A percentile compares a stretch with the other conserved stretches of the same genome.
These are phyloP conservation scores for Xylota segnis DNA, from an alignment of 2,888 invertebrate genomes.

Conservation along the genomic window DNA sequence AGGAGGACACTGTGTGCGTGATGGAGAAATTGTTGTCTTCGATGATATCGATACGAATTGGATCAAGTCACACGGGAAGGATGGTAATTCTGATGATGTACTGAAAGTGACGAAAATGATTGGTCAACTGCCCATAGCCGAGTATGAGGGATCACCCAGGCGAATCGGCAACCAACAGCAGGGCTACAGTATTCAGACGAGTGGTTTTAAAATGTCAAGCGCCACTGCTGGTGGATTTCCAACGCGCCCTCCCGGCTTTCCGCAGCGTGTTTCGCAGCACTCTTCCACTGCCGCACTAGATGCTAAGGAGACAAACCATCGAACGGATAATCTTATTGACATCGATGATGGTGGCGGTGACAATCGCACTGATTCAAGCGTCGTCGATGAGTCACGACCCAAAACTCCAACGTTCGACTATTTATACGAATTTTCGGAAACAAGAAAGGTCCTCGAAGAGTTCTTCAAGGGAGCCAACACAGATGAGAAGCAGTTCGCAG, in stretches of 20 bases:
- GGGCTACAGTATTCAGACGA: conserved; percentile 50
- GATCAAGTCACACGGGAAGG: conserved; percentile 80
- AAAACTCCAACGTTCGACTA: conserved; percentile 91
- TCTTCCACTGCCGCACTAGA: conserved; percentile 52
- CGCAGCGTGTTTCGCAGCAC: conserved; percentile 86
- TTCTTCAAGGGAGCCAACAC: conserved; percentile 93
- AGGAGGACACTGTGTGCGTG: conserved; percentile 86
- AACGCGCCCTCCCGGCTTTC: conserved; percentile 93
- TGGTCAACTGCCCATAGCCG: conserved; percentile 90
- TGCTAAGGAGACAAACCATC: conserved; percentile 52
- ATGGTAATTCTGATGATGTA: conserved; percentile 81
- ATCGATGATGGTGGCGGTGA: conserved; percentile 77
- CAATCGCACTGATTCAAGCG: conserved; percentile 53
- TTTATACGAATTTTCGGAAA: conserved; percentile 96
- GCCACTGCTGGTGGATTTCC: conserved; percentile 86
- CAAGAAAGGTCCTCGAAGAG: conserved; percentile 95
- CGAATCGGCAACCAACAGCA: conserved; percentile 89
- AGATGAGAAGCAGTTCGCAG: conserved; percentile 84
- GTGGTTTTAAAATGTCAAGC: conserved; percentile 81
- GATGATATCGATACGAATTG: conserved; percentile 86
- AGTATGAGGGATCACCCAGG: conserved; percentile 95
- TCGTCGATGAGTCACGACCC: conserved; percentile 73
- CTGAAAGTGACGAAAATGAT: conserved; percentile 84
- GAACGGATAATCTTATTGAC: conserved; percentile 80
- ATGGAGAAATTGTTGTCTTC: conserved; percentile 94